Evolutionary conservation across 1,140 invertebrate genomes (phyloP).

Genomic region (Papilio machaon): DNA sequence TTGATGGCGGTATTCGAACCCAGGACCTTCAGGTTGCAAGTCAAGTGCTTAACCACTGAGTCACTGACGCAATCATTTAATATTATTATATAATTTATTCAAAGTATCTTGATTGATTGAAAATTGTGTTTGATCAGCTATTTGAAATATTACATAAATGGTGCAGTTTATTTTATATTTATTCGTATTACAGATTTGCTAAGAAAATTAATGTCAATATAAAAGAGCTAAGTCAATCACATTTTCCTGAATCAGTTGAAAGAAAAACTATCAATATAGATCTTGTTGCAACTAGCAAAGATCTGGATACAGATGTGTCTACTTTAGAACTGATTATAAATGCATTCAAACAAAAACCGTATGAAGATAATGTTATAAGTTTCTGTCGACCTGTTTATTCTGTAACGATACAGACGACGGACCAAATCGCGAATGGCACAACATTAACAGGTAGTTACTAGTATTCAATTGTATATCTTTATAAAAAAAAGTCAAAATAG

Average conservation of each 20-base stretch:
- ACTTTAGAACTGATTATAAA: constrained; percentile 76
- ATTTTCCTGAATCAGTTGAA: constrained; percentile 76
- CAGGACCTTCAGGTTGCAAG: too few species aligned
- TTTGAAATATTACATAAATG: too few species aligned
- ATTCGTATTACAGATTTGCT: constrained; percentile 63
- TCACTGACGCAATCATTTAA: too few species aligned
- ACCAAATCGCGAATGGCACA: constrained; percentile 69
- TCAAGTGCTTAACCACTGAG: too few species aligned
- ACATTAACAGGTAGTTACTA: constrained; percentile 67
- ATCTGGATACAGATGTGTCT: constrained; percentile 63
- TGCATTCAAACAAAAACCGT: constrained; percentile 72
- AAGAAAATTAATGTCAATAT: constrained; percentile 75
- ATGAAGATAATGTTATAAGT: constrained; percentile 76
- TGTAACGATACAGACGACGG: constrained; percentile 64
- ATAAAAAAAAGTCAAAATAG: background rate
- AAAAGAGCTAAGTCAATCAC: constrained; percentile 70
- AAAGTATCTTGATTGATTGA: too few species aligned
- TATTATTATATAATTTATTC: too few species aligned
- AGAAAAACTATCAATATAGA: constrained; percentile 56
- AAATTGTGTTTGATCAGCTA: too few species aligned
- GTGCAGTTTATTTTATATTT: background rate
- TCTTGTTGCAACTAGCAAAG: constrained; percentile 53
- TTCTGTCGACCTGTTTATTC: constrained; percentile 79
- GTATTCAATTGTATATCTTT: background rate
- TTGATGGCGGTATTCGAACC: too few species aligned